These are phyloP conservation scores for Cliona cf. orientalis DNA, from an alignment of 37 sponge, comb jelly and placozoan genomes.

Conservation along the genomic window DNA sequence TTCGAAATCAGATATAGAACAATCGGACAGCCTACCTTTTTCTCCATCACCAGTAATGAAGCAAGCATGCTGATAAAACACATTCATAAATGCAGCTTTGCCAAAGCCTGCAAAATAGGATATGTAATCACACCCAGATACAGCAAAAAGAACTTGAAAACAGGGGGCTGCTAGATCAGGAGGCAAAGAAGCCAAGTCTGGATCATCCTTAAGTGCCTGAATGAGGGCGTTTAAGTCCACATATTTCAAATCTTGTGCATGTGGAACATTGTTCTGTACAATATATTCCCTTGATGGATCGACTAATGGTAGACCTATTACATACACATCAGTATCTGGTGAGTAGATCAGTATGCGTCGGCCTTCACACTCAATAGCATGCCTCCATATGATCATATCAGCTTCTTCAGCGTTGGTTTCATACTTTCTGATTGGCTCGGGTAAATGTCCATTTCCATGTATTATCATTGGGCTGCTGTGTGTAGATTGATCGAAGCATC, in stretches of 20 bases:
- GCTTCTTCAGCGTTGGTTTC: constrained; percentile 4
- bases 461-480: not conserved
- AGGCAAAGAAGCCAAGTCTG: not conserved
- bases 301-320: not conserved
- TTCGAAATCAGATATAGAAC: not conserved
- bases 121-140: constrained; percentile 9
- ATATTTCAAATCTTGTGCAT: not conserved
- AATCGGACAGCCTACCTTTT: not conserved
- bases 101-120: constrained; percentile 4
- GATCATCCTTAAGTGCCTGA: not conserved
- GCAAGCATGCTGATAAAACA: constrained; percentile 4
- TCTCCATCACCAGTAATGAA: constrained; percentile 4
- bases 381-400: constrained; percentile 4
- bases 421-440: not conserved
- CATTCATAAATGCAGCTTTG: not conserved
- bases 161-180: not conserved
- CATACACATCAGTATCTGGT: constrained; percentile 11
- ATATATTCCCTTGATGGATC: not conserved
- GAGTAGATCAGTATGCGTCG: constrained; percentile 2
- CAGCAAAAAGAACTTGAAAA: not conserved
- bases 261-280: not conserved
- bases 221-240: not conserved
- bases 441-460: not conserved
- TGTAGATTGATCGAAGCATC: not conserved
- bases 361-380: not conserved